Percentiles rank a stretch among this genome's conserved stretches.
phyloP scores from a whole-genome alignment of 2,113 vertebrate genomes.

The Micromys minutus region DNA sequence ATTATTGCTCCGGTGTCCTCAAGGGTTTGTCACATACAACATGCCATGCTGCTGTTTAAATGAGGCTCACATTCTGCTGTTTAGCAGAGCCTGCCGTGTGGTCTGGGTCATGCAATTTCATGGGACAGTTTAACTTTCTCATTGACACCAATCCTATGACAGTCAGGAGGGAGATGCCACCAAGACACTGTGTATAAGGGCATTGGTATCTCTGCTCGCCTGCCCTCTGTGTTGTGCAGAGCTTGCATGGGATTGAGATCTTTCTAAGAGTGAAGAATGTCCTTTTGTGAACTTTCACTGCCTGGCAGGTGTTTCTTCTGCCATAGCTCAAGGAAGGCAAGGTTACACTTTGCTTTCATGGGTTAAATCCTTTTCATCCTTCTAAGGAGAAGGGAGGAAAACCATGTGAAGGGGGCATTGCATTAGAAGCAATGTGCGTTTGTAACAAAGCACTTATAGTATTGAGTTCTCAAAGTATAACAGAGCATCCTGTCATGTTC shows the following conservation, averaged over 20 bases:
- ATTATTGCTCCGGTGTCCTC: no score
- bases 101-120: background rate
- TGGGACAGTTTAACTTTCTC: background rate
- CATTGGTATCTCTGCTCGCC: background rate
- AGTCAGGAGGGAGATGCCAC: background rate
- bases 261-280: background rate
- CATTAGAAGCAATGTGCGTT: background rate
- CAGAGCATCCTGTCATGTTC: background rate
- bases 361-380: background rate
- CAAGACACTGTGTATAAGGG: background rate
- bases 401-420: background rate
- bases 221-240: background rate
- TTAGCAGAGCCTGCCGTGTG: background rate
- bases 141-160: rapidly evolving
- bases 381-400: background rate
- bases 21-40: background rate
- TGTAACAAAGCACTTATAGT: rapidly evolving
- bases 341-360: background rate
- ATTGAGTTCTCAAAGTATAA: background rate
- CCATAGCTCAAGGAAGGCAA: background rate
- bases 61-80: background rate
- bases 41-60: background rate
- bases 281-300: background rate
- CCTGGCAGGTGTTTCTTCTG: background rate
- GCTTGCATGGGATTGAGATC: rapidly evolving